A percentile compares a stretch with the other conserved stretches of the same genome.
phyloP scores from a whole-genome alignment of 2,113 vertebrate species.

The Amphilophus citrinellus region DNA sequence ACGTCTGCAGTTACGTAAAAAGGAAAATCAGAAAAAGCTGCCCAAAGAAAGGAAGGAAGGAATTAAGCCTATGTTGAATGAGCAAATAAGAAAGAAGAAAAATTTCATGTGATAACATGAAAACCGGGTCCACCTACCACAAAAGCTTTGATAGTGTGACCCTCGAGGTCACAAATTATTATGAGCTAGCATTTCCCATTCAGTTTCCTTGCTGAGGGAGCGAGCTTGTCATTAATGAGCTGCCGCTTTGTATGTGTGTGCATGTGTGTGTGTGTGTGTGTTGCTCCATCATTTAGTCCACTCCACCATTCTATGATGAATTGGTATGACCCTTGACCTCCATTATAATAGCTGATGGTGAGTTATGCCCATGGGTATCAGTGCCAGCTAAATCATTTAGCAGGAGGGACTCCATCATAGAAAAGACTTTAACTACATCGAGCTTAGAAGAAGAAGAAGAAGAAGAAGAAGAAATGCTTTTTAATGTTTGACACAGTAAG shows the following conservation, averaged over 20 bases:
- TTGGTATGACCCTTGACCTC: slow-evolving; percentile 43
- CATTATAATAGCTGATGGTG: slow-evolving; percentile 31
- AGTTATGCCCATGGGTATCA: slow-evolving; percentile 37
- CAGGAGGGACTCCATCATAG: slow-evolving; percentile 11
- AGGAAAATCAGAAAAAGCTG: slow-evolving; percentile 3
- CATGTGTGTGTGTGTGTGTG: slow-evolving; percentile 28
- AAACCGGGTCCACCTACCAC: slow-evolving; percentile 5
- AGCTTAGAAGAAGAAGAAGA: background rate
- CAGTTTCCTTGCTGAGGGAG: slow-evolving; percentile 18
- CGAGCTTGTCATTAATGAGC: slow-evolving; percentile 29
- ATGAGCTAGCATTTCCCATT: slow-evolving; percentile 29
- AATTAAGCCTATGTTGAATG: slow-evolving; percentile 18
- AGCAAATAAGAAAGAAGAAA: slow-evolving; percentile 13
- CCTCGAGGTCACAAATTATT: slow-evolving; percentile 23
- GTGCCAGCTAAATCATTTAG: slow-evolving; percentile 42
- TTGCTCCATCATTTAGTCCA: slow-evolving; percentile 34
- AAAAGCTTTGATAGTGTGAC: background rate
- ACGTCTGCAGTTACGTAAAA: background rate
- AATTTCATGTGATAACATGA: background rate
- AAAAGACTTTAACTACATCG: slow-evolving; percentile 6
- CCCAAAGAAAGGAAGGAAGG: slow-evolving; percentile 2
- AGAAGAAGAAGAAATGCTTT: background rate
- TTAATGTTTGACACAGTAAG: background rate
- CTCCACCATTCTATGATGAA: slow-evolving; percentile 53
- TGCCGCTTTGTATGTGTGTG: background rate